Base-by-base conservation (phyloP, 2,888 invertebrate genomes). In the Cecidostiba fungosa region DNA sequence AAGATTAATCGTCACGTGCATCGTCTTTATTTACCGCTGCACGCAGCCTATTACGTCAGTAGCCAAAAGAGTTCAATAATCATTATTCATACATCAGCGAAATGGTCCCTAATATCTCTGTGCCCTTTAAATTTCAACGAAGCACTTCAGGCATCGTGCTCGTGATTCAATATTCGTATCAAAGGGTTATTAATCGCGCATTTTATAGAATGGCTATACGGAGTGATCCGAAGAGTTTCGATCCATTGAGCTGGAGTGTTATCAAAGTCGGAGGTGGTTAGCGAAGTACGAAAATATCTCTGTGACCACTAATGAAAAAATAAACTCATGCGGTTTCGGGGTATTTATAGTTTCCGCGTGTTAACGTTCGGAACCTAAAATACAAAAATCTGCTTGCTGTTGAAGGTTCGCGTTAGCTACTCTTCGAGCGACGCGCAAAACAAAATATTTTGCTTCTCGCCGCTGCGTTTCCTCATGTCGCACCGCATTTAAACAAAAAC, bases 321-420 rank as follows among this genome's bases (percentile, higher is more conserved):
- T n/a, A 54, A 54, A 16, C n/a, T 54, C n/a, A n/a, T n/a, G n/a
- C n/a, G 54, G 54, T 6, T 54, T 54, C 54, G 54, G 1, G 4
- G 54, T 54, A 54, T 54, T 54, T 54, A 54, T 54, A 54, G 54
- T 54, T 54, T 54, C n/a, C 54, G 54, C n/a, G 16, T n/a, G 54
- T 54, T 54, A 54, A n/a, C 54, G n/a, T 6, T 54, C n/a, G 54
- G 5, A n/a, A 16, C 54, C n/a, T 54, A 54, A 54, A 54, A 54
- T 54, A 54, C 6, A n/a, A 43, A n/a, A 43, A 43, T 43, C 16
- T 3, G n/a, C 6, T 16, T n/a, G 43, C 10, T 54, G 54, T 54
- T n/a, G 54, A 54, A 54, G 19, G 54, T 54, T 16, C 54, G 54
- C 16, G n/a, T 54, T 54, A n/a, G 54, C 54, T 50, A 4, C 19